Evolutionary conservation across 2,113 vertebrate genomes (phyloP).

Genomic region (Rhagologus leucostigma): DNA sequence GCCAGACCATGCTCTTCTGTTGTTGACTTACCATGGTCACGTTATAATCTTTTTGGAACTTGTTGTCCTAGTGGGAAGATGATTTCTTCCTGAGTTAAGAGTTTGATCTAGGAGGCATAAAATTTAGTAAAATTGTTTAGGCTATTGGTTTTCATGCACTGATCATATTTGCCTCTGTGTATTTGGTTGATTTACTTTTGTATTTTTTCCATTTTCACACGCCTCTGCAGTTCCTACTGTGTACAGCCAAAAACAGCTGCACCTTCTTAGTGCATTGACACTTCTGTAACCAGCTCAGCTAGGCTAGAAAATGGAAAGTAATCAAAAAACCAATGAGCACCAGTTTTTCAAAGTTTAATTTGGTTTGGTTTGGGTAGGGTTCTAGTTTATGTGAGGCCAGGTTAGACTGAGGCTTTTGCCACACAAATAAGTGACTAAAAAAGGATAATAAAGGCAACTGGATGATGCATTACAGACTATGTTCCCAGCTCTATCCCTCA

Average conservation of each 20-base stretch:
- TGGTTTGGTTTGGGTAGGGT: neutral
- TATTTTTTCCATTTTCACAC: neutral
- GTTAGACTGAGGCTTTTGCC: neutral
- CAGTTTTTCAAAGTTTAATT: neutral
- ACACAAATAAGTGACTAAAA: neutral
- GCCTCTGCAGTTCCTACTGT: neutral
- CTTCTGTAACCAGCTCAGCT: neutral
- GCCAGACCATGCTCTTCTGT: neutral
- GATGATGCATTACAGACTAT: neutral
- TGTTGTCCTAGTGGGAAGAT: neutral
- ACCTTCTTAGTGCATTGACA: neutral
- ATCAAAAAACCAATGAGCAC: neutral
- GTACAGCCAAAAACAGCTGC: neutral
- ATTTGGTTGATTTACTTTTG: neutral
- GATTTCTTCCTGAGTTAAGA: neutral
- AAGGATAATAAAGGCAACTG: neutral
- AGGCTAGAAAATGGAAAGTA: neutral
- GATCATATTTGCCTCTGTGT: neutral
- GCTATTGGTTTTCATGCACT: neutral
- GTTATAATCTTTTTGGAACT: neutral
- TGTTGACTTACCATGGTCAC: accelerated
- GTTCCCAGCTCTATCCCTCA: neutral
- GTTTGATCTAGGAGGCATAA: neutral
- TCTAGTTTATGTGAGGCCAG: neutral
- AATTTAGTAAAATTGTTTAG: neutral